Conservation (phyloP, 2,797 vertebrate species). For the Ambastaia sidthimunki region DNA sequence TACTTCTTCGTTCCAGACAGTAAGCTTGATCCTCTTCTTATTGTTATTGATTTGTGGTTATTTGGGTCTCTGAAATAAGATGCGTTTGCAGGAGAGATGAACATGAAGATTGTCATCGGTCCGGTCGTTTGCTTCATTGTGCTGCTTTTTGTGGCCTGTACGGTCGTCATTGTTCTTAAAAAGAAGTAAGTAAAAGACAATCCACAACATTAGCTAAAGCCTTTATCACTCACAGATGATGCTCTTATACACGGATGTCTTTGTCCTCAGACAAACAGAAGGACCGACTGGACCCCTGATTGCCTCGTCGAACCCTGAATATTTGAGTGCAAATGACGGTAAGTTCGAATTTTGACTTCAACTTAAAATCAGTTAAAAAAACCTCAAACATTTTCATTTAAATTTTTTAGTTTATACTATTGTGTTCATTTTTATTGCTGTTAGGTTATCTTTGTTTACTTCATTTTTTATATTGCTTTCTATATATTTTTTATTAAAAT, state of each 20-base stretch:
- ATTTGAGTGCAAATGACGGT: slow-evolving; percentile 95
- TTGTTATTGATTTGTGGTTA: slow-evolving; percentile 37
- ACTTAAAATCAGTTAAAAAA: no score
- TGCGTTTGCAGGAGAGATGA: slow-evolving; percentile 73
- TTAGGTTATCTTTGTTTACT: slow-evolving; percentile 77
- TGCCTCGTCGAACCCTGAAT: slow-evolving; percentile 96
- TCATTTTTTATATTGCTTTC: no score
- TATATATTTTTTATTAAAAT: no score
- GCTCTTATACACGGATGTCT: slow-evolving; percentile 31
- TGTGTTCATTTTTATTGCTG: not conserved
- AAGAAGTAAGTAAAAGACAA: slow-evolving; percentile 81
- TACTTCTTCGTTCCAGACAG: slow-evolving; percentile 89
- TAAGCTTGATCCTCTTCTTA: slow-evolving; percentile 76
- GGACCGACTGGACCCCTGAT: slow-evolving; percentile 92
- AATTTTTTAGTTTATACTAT: no score
- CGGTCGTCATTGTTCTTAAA: slow-evolving; percentile 83
- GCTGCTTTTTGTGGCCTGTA: slow-evolving; percentile 80
- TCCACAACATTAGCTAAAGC: not conserved
- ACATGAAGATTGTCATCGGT: slow-evolving; percentile 86
- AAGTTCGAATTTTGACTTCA: slow-evolving; percentile 60
- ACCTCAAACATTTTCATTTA: not conserved
- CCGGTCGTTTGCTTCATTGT: slow-evolving; percentile 86
- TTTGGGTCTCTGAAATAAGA: slow-evolving; percentile 1
- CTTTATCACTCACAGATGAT: not conserved
- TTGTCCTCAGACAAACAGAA: slow-evolving; percentile 84